Conservation (phyloP, 1,140 invertebrate species). For the Euura saliciscinereae region DNA sequence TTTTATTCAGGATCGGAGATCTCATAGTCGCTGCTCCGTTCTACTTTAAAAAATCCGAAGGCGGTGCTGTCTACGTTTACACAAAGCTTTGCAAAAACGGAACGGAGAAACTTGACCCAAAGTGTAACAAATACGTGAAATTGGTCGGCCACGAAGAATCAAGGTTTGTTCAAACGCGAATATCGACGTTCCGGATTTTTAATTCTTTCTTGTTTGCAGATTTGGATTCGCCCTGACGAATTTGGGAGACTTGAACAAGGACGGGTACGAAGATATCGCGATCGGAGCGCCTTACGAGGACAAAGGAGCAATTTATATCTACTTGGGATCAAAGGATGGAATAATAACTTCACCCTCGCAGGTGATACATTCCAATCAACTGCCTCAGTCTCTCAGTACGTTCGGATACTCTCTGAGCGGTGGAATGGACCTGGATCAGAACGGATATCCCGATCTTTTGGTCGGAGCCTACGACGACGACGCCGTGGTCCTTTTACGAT, state of each 20-base stretch:
- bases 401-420: constrained; percentile 91
- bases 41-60: constrained; percentile 79
- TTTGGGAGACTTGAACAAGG: constrained; percentile 90
- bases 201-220: constrained; percentile 47
- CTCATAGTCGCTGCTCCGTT: constrained; percentile 91
- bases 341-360: constrained; percentile 78
- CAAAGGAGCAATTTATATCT: constrained; percentile 85
- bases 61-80: constrained; percentile 92
- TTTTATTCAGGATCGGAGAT: constrained; percentile 74
- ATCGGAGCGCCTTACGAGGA: constrained; percentile 92
- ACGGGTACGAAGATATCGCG: constrained; percentile 87
- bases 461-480: constrained; percentile 88
- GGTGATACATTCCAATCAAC: constrained; percentile 63
- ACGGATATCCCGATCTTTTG: constrained; percentile 91
- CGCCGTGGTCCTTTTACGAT: constrained; percentile 73
- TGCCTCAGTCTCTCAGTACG: constrained; percentile 66
- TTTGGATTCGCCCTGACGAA: constrained; percentile 88
- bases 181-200: not conserved
- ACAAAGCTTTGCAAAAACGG: constrained; percentile 62
- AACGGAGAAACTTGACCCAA: constrained; percentile 32
- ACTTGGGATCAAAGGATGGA: constrained; percentile 78
- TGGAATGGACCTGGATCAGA: constrained; percentile 87
- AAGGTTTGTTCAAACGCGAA: constrained; percentile 33
- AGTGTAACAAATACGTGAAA: constrained; percentile 46
- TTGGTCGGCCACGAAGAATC: constrained; percentile 56